These are phyloP conservation scores for Cynopterus brachyotis DNA, from an alignment of 2,113 vertebrate species.

Conservation along the genomic window DNA sequence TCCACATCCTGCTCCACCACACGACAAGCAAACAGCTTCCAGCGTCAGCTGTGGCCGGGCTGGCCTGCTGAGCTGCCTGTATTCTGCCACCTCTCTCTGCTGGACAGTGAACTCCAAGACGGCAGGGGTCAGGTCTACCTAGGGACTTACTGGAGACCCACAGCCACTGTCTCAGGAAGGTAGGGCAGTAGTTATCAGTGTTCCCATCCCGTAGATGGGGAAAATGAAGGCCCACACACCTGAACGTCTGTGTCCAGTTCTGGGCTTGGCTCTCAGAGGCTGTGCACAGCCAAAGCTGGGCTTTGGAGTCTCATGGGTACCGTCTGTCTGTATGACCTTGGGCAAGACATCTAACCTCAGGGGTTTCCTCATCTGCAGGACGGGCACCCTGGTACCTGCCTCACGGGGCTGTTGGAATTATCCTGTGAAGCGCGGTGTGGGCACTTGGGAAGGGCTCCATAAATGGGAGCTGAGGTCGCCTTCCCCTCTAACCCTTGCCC, in stretches of 20 bases:
- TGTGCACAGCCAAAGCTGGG: neutral
- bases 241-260: rapidly evolving
- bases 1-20: neutral
- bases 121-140: neutral
- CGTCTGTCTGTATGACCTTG: neutral
- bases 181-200: neutral
- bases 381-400: neutral
- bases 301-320: neutral
- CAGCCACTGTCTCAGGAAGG: neutral
- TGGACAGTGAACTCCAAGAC: neutral
- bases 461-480: neutral
- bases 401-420: neutral
- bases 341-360: neutral
- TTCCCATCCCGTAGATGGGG: neutral
- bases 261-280: neutral
- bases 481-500: neutral
- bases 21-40: neutral
- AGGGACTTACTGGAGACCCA: neutral
- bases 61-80: neutral
- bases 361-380: neutral
- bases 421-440: neutral
- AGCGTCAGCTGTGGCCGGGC: neutral
- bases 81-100: neutral
- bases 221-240: neutral
- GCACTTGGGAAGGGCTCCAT: neutral